A percentile compares a stretch with the other conserved stretches of the same genome.
These are phyloP conservation scores for Panopea generosa DNA, from an alignment of 2,888 invertebrate genomes.

Conservation along the genomic window DNA sequence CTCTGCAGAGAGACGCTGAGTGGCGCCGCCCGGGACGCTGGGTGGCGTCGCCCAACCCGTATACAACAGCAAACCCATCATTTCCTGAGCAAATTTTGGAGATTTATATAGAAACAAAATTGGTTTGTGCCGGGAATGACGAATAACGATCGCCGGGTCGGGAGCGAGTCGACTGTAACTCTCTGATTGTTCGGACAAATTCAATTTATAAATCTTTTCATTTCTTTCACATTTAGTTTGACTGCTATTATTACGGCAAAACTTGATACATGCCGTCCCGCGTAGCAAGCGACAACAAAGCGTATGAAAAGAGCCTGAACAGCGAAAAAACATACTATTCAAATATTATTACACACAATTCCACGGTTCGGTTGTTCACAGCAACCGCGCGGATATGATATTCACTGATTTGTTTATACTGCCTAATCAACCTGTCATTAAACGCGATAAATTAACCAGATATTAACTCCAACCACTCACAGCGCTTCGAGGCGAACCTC, in stretches of 20 bases:
- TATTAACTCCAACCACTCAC: slow-evolving; percentile 61
- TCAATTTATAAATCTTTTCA: slow-evolving; percentile 65
- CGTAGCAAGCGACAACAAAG: slow-evolving; percentile 43
- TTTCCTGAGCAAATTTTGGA: slow-evolving; percentile 23
- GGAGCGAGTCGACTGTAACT: slow-evolving; percentile 40
- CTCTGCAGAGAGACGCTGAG: slow-evolving; percentile 9
- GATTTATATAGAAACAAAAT: slow-evolving; percentile 31
- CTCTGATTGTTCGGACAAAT: slow-evolving; percentile 58
- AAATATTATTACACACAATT: slow-evolving; percentile 46
- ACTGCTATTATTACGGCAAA: slow-evolving; percentile 56
- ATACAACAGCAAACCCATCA: slow-evolving; percentile 34
- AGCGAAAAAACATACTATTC: slow-evolving; percentile 48
- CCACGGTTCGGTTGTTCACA: slow-evolving; percentile 45
- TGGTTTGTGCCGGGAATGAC: slow-evolving; percentile 29
- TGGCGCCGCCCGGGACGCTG: too few species aligned
- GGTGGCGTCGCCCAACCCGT: slow-evolving; percentile 4
- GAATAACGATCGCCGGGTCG: slow-evolving; percentile 43
- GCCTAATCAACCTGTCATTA: slow-evolving; percentile 54
- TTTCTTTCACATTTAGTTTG: slow-evolving; percentile 30
- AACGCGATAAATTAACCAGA: slow-evolving; percentile 64
- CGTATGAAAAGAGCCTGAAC: slow-evolving; percentile 31
- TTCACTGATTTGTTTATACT: slow-evolving; percentile 60
- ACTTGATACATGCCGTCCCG: slow-evolving; percentile 50
- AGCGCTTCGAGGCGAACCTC: slow-evolving; percentile 62
- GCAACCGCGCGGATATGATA: slow-evolving; percentile 32